phyloP scores from a whole-genome alignment of 2,797 vertebrate genomes.

The Oryzias sinensis region DNA sequence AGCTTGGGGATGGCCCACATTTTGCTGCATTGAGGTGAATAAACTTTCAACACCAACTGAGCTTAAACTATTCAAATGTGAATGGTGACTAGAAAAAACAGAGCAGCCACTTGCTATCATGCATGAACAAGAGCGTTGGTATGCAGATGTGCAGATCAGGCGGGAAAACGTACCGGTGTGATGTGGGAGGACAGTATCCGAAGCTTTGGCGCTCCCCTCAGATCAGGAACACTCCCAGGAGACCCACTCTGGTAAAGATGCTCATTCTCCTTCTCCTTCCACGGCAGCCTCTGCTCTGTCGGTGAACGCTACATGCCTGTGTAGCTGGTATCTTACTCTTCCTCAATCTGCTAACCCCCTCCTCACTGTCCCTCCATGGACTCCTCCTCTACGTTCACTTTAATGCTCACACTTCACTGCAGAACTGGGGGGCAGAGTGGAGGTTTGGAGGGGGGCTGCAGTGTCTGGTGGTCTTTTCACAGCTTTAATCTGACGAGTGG shows the following conservation, averaged over 20 bases:
- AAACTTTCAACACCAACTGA: not conserved
- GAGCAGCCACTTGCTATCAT: constrained; percentile 8
- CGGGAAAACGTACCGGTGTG: constrained; percentile 58
- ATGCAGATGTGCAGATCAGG: constrained; percentile 39
- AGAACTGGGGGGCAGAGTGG: constrained; percentile 56
- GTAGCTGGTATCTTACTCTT: constrained; percentile 48
- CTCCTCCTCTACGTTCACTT: constrained; percentile 75
- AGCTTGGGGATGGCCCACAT: too few relatives aligned
- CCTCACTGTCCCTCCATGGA: constrained; percentile 30
- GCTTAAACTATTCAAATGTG: not conserved
- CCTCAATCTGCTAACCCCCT: constrained; percentile 21
- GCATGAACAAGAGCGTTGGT: constrained; percentile 20
- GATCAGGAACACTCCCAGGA: constrained; percentile 41
- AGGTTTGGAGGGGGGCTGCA: constrained; percentile 36
- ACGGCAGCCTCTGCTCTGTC: constrained; percentile 30
- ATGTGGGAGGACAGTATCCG: constrained; percentile 32
- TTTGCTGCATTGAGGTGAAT: not conserved
- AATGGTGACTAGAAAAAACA: not conserved
- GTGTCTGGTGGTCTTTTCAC: constrained; percentile 1
- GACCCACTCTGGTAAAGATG: constrained; percentile 33
- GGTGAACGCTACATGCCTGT: constrained; percentile 36
- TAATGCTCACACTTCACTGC: constrained; percentile 72
- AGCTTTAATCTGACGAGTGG: constrained; percentile 28
- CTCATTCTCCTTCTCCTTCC: constrained; percentile 46
- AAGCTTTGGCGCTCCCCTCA: constrained; percentile 25